Evolutionary conservation across 2,797 vertebrate genomes (phyloP).

Genomic region (Liparis tanakae): DNA sequence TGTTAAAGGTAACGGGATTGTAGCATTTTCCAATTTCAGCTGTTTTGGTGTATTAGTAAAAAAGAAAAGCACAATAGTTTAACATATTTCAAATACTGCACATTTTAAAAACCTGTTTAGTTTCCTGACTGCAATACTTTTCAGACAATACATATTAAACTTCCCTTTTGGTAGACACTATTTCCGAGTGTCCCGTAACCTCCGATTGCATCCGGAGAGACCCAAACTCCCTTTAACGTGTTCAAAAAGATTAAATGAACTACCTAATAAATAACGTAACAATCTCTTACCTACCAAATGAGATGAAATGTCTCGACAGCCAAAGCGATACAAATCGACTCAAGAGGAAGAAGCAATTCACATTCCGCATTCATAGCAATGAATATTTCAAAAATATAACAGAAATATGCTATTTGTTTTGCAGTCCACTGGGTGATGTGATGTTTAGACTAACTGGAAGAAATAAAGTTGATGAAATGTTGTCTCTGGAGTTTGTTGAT

Average conservation of each 20-base stretch:
- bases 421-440: conserved; percentile 78
- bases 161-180: conserved; percentile 8
- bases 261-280: conserved; percentile 27
- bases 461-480: conserved; percentile 76
- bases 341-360: conserved; percentile 52
- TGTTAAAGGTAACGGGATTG: conserved; percentile 76
- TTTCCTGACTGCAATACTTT: conserved; percentile 34
- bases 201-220: conserved; percentile 22
- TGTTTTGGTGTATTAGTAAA: conserved; percentile 52
- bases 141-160: conserved; percentile 14
- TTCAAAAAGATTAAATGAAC: conserved; percentile 17
- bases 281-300: conserved; percentile 62
- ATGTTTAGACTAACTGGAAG: conserved; percentile 81
- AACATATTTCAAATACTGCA: conserved; percentile 55
- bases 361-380: conserved; percentile 55
- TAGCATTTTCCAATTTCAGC: conserved; percentile 69
- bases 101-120: conserved; percentile 45
- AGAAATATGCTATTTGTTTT: conserved; percentile 65
- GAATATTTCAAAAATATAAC: conserved; percentile 53
- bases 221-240: conserved; percentile 8
- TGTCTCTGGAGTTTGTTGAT: neutral
- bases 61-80: conserved; percentile 71
- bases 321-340: conserved; percentile 63
- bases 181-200: conserved; percentile 17
- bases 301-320: conserved; percentile 54